These are phyloP conservation scores for Brachystomella parvula DNA, from an alignment of 1,140 invertebrate species.

Conservation along the genomic window DNA sequence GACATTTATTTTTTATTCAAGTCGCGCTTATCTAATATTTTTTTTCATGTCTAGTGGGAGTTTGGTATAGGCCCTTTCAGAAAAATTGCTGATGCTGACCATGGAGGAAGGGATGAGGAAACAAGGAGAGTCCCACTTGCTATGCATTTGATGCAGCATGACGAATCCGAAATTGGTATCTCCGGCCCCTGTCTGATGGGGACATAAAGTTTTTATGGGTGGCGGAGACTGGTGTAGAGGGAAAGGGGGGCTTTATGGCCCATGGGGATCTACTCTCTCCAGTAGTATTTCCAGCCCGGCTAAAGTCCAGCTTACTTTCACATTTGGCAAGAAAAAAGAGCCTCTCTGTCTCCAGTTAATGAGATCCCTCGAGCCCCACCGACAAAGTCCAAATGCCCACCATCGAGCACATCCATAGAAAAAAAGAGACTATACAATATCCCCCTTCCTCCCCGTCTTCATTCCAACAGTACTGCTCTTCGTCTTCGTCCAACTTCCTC, in stretches of 20 bases:
- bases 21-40: too few relatives aligned
- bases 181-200: neutral
- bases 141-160: neutral
- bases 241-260: conserved; percentile 11
- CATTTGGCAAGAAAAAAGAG: conserved; percentile 22
- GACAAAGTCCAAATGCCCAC: neutral
- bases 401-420: neutral
- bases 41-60: too few relatives aligned
- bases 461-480: too few relatives aligned
- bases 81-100: neutral
- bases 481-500: too few relatives aligned
- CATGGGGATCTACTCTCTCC: conserved; percentile 8
- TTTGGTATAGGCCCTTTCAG: too few relatives aligned
- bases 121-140: neutral
- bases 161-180: neutral
- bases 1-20: too few relatives aligned
- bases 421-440: neutral
- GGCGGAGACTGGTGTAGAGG: neutral
- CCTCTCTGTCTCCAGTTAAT: conserved; percentile 2
- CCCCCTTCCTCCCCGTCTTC: neutral
- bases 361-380: conserved; percentile 1
- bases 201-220: conserved; percentile 8
- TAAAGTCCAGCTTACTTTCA: conserved; percentile 38
- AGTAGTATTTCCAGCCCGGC: too few relatives aligned
- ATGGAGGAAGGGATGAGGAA: neutral